Evolutionary conservation across 2,888 invertebrate genomes (phyloP).

Genomic region (Lochmaea crataegi): DNA sequence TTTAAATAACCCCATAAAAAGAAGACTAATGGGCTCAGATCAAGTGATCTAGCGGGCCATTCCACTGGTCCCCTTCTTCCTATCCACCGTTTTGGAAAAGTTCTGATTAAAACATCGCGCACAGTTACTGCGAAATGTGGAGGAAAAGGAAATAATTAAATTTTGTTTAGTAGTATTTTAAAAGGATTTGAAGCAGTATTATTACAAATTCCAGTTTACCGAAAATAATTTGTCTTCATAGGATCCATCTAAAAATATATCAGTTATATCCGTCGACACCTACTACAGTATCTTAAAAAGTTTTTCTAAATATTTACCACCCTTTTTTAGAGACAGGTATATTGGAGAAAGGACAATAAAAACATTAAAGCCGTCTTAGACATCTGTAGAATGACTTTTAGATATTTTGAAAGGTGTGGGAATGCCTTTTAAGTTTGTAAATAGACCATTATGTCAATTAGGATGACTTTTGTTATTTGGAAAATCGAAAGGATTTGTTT

Average conservation of each 20-base stretch:
- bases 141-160: too few species aligned
- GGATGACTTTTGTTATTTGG: not conserved
- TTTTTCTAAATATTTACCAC: not conserved
- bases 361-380: constrained; percentile 23
- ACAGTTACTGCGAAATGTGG: too few species aligned
- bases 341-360: constrained; percentile 20
- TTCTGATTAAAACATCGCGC: too few species aligned
- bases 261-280: not conserved
- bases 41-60: too few species aligned
- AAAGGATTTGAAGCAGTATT: too few species aligned
- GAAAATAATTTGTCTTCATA: not conserved
- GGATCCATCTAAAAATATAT: not conserved
- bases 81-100: too few species aligned
- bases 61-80: too few species aligned
- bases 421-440: constrained; percentile 12
- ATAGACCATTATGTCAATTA: constrained; percentile 2
- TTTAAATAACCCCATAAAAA: too few species aligned
- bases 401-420: constrained; percentile 18
- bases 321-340: not conserved
- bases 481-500: not conserved
- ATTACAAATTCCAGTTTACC: not conserved
- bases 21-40: too few species aligned
- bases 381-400: constrained; percentile 31
- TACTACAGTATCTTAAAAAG: not conserved
- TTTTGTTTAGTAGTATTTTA: too few species aligned